Evolutionary conservation across 2,888 invertebrate species (phyloP).

Genomic region (Operophtera brumata): DNA sequence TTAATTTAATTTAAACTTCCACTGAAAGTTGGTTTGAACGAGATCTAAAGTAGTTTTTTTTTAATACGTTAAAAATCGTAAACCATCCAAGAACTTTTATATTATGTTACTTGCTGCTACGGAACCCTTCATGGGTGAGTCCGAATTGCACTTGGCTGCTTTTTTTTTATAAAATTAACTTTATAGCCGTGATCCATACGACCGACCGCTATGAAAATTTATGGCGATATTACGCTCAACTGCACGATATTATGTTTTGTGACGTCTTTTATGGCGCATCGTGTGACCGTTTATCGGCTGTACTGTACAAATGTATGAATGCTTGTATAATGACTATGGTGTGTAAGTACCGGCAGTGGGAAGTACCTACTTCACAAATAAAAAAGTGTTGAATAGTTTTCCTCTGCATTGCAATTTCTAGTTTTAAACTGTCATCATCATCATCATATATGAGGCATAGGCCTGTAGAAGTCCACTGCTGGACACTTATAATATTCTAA

Average conservation of each 20-base stretch:
- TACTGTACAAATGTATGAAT: background rate
- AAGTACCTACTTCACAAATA: background rate
- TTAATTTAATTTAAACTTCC: no score
- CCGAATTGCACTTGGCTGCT: no score
- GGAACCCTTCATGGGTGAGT: no score
- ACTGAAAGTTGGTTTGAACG: no score
- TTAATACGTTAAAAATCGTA: no score
- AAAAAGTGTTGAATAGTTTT: background rate
- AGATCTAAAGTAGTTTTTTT: no score
- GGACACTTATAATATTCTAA: no score
- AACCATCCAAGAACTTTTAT: no score
- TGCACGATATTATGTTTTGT: slow-evolving; percentile 10
- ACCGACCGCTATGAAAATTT: slow-evolving; percentile 8
- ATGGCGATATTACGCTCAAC: slow-evolving; percentile 7
- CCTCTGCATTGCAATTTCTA: background rate
- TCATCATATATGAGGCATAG: no score
- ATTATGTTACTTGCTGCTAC: no score
- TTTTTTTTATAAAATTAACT: background rate
- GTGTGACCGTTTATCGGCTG: background rate
- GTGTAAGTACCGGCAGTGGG: background rate
- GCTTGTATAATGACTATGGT: background rate
- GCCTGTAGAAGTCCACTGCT: background rate
- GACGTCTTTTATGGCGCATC: slow-evolving; percentile 12
- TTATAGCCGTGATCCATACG: background rate
- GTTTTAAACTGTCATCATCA: background rate